Conservation (phyloP, 2,888 invertebrate genomes). For the Heliconius charithonia region DNA sequence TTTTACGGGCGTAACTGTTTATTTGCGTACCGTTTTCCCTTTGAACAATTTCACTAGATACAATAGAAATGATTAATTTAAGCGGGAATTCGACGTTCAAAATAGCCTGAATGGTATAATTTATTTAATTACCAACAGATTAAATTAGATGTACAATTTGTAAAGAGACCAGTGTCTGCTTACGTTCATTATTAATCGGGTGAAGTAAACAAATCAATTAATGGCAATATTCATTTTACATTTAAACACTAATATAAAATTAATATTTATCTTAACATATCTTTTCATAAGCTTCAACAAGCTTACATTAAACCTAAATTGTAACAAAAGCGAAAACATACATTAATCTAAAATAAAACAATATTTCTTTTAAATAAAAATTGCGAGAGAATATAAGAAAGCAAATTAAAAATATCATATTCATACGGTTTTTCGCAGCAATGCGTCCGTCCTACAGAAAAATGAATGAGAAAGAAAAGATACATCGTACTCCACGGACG, state of each 20-base stretch:
- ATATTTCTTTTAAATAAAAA: not conserved
- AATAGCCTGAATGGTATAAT: slow-evolving; percentile 27
- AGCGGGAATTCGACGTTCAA: slow-evolving; percentile 29
- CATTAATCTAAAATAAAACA: not conserved
- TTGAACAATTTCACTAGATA: slow-evolving; percentile 25
- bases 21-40: slow-evolving; percentile 27
- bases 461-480: slow-evolving; percentile 1
- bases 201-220: not conserved
- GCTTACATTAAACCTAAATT: too few relatives aligned
- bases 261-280: not conserved
- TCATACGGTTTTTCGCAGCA: not conserved
- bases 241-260: not conserved
- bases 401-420: not conserved
- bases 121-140: slow-evolving; percentile 35
- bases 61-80: slow-evolving; percentile 32
- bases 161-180: slow-evolving; percentile 14
- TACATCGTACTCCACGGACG: not conserved
- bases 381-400: not conserved
- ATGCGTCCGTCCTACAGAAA: slow-evolving; percentile 1
- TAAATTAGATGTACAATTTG: slow-evolving; percentile 26
- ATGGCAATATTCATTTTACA: slow-evolving; percentile 12
- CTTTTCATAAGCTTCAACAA: too few relatives aligned
- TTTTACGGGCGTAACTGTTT: slow-evolving; percentile 13
- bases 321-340: not conserved
- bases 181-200: slow-evolving; percentile 3